Conservation (phyloP, 1,140 invertebrate species). For the Drosophila asahinai region DNA sequence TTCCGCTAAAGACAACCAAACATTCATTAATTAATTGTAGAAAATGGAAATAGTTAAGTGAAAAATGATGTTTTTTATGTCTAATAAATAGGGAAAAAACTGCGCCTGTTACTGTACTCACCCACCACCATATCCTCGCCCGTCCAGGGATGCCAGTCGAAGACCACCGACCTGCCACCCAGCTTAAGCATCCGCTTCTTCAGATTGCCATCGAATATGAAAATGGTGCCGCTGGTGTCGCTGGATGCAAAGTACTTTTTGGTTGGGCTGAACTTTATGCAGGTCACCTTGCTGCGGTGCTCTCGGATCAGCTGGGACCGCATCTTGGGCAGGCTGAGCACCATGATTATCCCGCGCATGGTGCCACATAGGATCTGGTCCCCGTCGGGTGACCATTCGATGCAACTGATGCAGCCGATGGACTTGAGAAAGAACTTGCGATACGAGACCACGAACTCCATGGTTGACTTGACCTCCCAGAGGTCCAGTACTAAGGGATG, state of each 20-base stretch:
- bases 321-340: slow-evolving; percentile 47
- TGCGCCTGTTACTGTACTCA: slow-evolving; percentile 37
- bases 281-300: slow-evolving; percentile 44
- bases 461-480: slow-evolving; percentile 54
- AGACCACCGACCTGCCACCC: slow-evolving; percentile 31
- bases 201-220: slow-evolving; percentile 51
- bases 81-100: background rate
- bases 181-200: slow-evolving; percentile 39
- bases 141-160: slow-evolving; percentile 84
- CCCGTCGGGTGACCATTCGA: slow-evolving; percentile 67
- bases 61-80: background rate
- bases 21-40: background rate
- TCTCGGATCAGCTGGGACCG: slow-evolving; percentile 31
- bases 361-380: slow-evolving; percentile 69
- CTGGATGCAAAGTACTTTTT: slow-evolving; percentile 70
- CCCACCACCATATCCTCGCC: slow-evolving; percentile 69
- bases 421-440: slow-evolving; percentile 54
- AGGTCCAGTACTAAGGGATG: slow-evolving; percentile 62
- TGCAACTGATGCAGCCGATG: slow-evolving; percentile 52
- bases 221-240: slow-evolving; percentile 66
- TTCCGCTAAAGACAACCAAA: slow-evolving; percentile 41
- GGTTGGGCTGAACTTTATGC: slow-evolving; percentile 66
- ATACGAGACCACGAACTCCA: slow-evolving; percentile 59
- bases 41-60: background rate
- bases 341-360: slow-evolving; percentile 43